A percentile compares a stretch with the other conserved stretches of the same genome.
Evolutionary conservation across 1,140 invertebrate species (phyloP).

Genomic region (Drosophila hydei): DNA sequence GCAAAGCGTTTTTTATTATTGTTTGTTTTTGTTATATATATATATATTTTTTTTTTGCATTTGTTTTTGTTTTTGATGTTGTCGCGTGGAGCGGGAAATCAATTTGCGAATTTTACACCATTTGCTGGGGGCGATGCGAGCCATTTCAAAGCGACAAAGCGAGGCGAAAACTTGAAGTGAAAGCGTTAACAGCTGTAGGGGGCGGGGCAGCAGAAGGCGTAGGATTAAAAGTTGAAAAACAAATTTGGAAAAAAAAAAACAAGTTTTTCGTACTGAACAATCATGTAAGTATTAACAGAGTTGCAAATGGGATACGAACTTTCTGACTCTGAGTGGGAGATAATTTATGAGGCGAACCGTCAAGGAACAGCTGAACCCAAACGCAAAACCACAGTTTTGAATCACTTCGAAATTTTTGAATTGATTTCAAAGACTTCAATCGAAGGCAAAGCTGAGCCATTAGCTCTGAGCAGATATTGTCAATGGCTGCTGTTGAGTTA

Average conservation of each 20-base stretch:
- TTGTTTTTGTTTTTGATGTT: conserved; percentile 11
- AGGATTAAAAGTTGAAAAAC: neutral
- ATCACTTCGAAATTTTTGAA: no score
- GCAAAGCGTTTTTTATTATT: conserved; percentile 10
- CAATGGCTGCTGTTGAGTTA: no score
- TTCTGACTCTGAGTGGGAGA: no score
- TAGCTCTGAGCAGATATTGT: no score
- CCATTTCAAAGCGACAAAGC: conserved; percentile 2
- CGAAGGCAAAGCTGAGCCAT: no score
- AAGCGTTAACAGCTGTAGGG: neutral
- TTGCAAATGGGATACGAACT: no score
- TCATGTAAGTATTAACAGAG: no score
- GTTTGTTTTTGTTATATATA: neutral
- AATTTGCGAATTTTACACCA: conserved; percentile 24
- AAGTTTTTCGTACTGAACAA: no score
- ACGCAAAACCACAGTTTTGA: no score
- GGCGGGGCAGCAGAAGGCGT: neutral
- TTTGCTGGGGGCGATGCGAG: conserved; percentile 1
- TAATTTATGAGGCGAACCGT: no score
- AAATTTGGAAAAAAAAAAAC: neutral
- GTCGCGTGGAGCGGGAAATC: conserved; percentile 10
- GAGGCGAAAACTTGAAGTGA: neutral
- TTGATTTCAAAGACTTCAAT: no score
- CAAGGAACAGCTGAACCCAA: no score
- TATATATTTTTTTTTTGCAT: neutral